A percentile compares a stretch with the other conserved stretches of the same genome.
These are phyloP conservation scores for Eueides isabella DNA, from an alignment of 1,140 invertebrate genomes.

Conservation along the genomic window DNA sequence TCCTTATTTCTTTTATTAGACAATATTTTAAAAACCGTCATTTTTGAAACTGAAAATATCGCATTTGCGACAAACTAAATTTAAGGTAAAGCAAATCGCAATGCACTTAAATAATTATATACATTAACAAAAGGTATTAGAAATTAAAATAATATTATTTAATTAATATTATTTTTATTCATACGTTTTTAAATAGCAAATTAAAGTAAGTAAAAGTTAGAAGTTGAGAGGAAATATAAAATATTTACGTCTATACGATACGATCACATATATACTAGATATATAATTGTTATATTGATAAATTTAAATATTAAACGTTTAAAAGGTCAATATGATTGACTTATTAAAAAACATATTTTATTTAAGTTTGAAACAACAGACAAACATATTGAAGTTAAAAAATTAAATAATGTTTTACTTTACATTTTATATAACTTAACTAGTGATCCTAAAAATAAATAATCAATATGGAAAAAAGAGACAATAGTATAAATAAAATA, in stretches of 20 bases:
- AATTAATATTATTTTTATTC: not conserved
- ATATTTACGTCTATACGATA: too few relatives aligned
- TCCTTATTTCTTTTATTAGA: not conserved
- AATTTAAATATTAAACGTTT: not conserved
- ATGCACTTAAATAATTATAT: not conserved
- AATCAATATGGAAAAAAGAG: not conserved
- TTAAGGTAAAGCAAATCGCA: not conserved
- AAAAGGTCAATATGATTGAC: not conserved
- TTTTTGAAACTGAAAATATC: not conserved
- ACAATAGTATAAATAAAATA: not conserved
- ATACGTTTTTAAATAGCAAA: not conserved
- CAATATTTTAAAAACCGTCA: not conserved
- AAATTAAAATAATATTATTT: slow-evolving; percentile 2
- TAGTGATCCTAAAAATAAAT: not conserved
- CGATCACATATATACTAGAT: too few relatives aligned
- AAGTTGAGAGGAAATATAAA: too few relatives aligned
- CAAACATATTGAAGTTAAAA: too few relatives aligned
- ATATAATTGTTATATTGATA: too few relatives aligned
- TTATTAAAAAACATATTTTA: too few relatives aligned
- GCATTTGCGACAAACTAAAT: not conserved
- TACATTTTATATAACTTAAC: not conserved
- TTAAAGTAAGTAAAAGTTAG: not conserved
- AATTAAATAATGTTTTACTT: not conserved
- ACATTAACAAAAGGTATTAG: not conserved
- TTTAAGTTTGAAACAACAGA: too few relatives aligned